Conservation (phyloP, 2,888 invertebrate species). For the Mantis religiosa region DNA sequence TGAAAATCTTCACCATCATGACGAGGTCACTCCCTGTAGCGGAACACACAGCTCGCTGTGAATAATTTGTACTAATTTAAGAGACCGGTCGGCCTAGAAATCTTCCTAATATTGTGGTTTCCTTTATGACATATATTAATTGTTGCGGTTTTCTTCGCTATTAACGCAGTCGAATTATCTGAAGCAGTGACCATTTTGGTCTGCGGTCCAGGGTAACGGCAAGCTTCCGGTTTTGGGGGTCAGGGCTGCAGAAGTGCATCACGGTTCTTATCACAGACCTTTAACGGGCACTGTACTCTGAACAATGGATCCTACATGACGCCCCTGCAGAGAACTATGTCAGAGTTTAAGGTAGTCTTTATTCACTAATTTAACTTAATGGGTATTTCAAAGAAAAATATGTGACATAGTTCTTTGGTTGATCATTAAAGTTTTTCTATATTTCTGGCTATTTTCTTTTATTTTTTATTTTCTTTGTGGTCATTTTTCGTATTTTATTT, state of each 20-base stretch:
- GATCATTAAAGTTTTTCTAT: too few species aligned
- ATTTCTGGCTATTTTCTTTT: too few species aligned
- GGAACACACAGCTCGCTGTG: not conserved
- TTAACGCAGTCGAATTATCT: not conserved
- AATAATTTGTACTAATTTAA: not conserved
- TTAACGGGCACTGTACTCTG: not conserved
- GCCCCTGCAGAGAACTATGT: too few species aligned
- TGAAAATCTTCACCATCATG: not conserved
- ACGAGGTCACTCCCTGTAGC: not conserved
- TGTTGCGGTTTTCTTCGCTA: not conserved
- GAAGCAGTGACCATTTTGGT: not conserved
- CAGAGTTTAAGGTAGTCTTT: too few species aligned
- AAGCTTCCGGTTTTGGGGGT: not conserved
- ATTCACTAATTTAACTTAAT: too few species aligned
- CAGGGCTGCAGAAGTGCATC: not conserved
- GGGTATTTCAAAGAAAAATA: too few species aligned
- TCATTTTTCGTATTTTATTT: too few species aligned
- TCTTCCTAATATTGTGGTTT: not conserved
- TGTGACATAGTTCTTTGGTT: too few species aligned
- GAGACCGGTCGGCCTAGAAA: not conserved
- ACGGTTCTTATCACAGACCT: not conserved
- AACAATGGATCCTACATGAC: too few species aligned
- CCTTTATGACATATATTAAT: not conserved
- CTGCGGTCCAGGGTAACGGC: not conserved
- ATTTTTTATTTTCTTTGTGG: too few species aligned